Conservation (phyloP, 2,113 vertebrate genomes). For the Pteronura brasiliensis region DNA sequence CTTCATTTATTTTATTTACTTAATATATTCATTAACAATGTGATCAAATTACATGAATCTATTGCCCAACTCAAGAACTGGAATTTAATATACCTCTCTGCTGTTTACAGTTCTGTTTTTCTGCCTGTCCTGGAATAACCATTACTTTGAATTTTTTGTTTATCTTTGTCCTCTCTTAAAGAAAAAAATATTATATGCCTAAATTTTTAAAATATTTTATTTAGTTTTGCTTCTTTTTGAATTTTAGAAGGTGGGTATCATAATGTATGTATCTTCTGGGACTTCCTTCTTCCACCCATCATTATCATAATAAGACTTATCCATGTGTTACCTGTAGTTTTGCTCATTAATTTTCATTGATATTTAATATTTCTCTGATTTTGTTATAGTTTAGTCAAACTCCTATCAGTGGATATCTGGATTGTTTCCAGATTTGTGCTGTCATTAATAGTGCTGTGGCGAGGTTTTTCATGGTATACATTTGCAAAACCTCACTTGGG, state of each 20-base stretch:
- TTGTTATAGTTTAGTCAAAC: background rate
- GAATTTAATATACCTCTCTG: background rate
- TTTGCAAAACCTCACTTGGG: slow-evolving; percentile 21
- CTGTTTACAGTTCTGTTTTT: background rate
- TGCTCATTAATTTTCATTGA: slow-evolving; percentile 26
- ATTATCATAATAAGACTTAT: background rate
- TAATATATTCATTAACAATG: background rate
- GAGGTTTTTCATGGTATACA: background rate
- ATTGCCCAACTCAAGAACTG: background rate
- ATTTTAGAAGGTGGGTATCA: background rate
- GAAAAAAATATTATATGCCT: background rate
- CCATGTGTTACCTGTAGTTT: background rate
- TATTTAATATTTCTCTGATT: slow-evolving; percentile 33
- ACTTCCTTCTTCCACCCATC: background rate
- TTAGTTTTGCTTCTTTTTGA: background rate
- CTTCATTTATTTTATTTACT: background rate
- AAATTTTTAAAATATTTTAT: background rate
- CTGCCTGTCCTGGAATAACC: background rate
- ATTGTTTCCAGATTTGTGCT: slow-evolving; percentile 2
- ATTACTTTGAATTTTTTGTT: slow-evolving; percentile 11
- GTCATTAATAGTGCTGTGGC: background rate
- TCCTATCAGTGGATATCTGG: background rate
- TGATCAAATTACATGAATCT: background rate
- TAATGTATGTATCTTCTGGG: background rate
- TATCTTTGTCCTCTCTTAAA: background rate